These are phyloP conservation scores for Heliconius hermathena DNA, from an alignment of 1,140 invertebrate species.

Conservation along the genomic window DNA sequence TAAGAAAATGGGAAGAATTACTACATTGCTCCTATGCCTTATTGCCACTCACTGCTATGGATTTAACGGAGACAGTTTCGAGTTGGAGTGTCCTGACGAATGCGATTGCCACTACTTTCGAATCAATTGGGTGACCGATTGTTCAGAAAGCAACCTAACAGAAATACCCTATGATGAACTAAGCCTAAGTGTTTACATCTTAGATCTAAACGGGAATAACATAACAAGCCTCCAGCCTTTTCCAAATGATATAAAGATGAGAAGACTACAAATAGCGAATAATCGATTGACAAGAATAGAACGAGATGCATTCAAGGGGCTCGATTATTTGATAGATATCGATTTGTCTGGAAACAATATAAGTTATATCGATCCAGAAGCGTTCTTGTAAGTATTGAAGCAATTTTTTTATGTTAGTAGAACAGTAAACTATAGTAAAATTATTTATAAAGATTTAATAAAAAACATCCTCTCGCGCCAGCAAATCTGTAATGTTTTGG, in stretches of 20 bases:
- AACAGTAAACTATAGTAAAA: too few relatives aligned
- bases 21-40: slow-evolving; percentile 47
- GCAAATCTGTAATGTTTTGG: too few relatives aligned
- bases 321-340: slow-evolving; percentile 86
- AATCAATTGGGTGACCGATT: slow-evolving; percentile 89
- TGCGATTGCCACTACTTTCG: slow-evolving; percentile 90
- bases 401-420: too few relatives aligned
- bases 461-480: too few relatives aligned
- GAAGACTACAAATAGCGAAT: slow-evolving; percentile 87
- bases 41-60: slow-evolving; percentile 45
- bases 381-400: slow-evolving; percentile 84
- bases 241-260: slow-evolving; percentile 85
- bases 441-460: too few relatives aligned
- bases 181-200: slow-evolving; percentile 86
- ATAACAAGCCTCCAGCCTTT: slow-evolving; percentile 84
- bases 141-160: slow-evolving; percentile 89
- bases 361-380: slow-evolving; percentile 84
- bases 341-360: slow-evolving; percentile 87
- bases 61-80: slow-evolving; percentile 84
- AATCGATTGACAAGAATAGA: slow-evolving; percentile 84
- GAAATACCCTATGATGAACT: slow-evolving; percentile 86
- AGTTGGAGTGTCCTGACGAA: slow-evolving; percentile 87
- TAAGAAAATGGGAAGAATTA: slow-evolving; percentile 54
- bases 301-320: slow-evolving; percentile 83
- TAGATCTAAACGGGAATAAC: slow-evolving; percentile 88